Base-by-base conservation (phyloP, 2,888 invertebrate species). In the Koerneria pararmatus region DNA sequence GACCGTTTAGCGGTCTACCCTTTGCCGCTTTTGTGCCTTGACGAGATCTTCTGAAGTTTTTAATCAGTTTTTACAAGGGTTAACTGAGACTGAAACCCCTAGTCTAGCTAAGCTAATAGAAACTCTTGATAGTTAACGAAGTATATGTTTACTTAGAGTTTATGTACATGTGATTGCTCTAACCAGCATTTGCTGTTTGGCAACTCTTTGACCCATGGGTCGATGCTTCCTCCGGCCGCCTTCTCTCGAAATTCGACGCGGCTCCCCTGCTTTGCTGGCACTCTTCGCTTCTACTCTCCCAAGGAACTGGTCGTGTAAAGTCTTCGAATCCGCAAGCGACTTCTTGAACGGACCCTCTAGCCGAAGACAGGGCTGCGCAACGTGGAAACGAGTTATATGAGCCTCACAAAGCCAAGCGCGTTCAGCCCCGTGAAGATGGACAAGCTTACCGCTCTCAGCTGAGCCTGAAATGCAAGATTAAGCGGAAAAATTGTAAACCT, bases 131-230 rank as follows among this genome's bases (percentile, higher is more conserved):
- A 11, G 5, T 51, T 22, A 11, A 5, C 8, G 6, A n/a, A 51
- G 6, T 15, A 5, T 15, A 11, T 51, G 5, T 15, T 27, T 32
- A 56, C 22, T 15, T 32, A 35, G 19, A 11, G 22, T 24, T 22
- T 35, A 6, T 31, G 32, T 48, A 29, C 1, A 31, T 27, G 2
- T n/a, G n/a, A n/a, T n/a, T n/a, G n/a, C 22, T 32, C 60, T 4
- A n/a, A 75, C 75, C 69, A 74, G 78, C 81, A 80, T 80, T 70
- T 80, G 78, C 70, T 78, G 78, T 72, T 78, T 80, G 64, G 80
- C 80, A 59, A 74, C 73, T 67, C 79, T 73, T 73, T 79, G 79
- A 69, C 79, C 79, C 79, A 79, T 79, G 70, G 75, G 65, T 15
- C 35, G 6, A 19, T 22, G 22, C 24, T n/a, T 53, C 8, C 8